phyloP scores from a whole-genome alignment of 2,888 invertebrate genomes.

The Melieria crassipennis region DNA sequence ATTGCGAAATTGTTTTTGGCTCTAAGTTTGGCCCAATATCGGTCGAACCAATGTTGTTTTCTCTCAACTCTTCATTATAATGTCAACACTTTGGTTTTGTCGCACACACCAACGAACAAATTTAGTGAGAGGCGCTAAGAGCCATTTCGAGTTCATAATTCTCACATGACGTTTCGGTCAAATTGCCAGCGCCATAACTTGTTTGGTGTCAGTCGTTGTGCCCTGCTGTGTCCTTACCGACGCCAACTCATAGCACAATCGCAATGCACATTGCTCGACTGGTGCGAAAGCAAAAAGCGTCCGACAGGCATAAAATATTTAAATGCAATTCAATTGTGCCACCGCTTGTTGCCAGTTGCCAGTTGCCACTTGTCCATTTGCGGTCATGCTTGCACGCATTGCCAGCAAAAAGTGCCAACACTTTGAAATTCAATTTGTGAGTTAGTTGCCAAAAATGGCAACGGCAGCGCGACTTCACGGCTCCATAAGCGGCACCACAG shows the following conservation, averaged over 20 bases:
- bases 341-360: constrained; percentile 2
- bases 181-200: background rate
- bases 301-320: constrained; percentile 7
- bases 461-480: constrained; percentile 19
- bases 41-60: background rate
- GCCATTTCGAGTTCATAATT: constrained; percentile 23
- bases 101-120: constrained; percentile 23
- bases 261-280: background rate
- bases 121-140: constrained; percentile 20
- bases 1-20: no score
- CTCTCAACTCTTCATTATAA: no score
- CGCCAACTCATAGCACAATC: background rate
- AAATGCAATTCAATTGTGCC: constrained; percentile 23
- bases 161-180: background rate
- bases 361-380: no score
- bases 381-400: no score
- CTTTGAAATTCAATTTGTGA: constrained; percentile 34
- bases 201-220: background rate
- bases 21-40: background rate
- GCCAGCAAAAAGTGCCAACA: constrained; percentile 23
- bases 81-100: constrained; percentile 8
- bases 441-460: constrained; percentile 34
- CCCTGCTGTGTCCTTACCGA: background rate
- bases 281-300: background rate
- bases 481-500: constrained; percentile 22